These are phyloP conservation scores for Amblyteles armatorius DNA, from an alignment of 2,888 invertebrate species.

Conservation along the genomic window DNA sequence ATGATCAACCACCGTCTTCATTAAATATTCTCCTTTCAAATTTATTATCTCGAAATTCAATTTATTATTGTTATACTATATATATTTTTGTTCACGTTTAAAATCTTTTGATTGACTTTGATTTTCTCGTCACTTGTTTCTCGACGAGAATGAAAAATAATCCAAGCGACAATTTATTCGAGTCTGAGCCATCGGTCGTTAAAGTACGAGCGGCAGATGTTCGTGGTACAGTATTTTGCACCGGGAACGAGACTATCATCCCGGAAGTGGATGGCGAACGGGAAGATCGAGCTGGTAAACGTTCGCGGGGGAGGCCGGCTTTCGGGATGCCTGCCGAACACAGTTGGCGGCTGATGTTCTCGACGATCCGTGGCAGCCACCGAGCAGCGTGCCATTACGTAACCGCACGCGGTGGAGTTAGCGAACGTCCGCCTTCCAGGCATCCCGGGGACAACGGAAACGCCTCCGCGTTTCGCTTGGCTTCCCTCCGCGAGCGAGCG, in stretches of 20 bases:
- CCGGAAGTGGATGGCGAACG: constrained; percentile 12
- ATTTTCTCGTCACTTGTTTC: background rate
- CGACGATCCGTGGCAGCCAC: constrained; percentile 48
- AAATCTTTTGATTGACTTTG: too few relatives aligned
- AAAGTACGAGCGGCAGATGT: background rate
- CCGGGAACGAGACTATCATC: background rate
- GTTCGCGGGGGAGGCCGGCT: constrained; percentile 12
- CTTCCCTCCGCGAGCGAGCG: constrained; percentile 8
- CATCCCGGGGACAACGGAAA: constrained; percentile 60
- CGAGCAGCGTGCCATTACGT: constrained; percentile 49
- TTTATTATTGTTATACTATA: too few relatives aligned
- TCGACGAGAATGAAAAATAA: background rate
- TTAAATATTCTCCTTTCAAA: background rate
- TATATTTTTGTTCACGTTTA: too few relatives aligned
- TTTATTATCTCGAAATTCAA: background rate
- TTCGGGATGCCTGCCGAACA: constrained; percentile 26
- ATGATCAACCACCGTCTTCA: background rate
- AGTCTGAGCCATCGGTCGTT: background rate
- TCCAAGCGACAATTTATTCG: background rate
- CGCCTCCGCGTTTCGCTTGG: constrained; percentile 48
- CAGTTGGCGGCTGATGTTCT: constrained; percentile 43
- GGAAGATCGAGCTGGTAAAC: constrained; percentile 9
- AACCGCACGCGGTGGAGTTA: constrained; percentile 39
- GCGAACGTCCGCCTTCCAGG: constrained; percentile 57
- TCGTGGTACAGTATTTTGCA: background rate